A percentile compares a stretch with the other conserved stretches of the same genome.
phyloP scores from a whole-genome alignment of 2,888 invertebrate genomes.

The Amblyjoppa proteus region DNA sequence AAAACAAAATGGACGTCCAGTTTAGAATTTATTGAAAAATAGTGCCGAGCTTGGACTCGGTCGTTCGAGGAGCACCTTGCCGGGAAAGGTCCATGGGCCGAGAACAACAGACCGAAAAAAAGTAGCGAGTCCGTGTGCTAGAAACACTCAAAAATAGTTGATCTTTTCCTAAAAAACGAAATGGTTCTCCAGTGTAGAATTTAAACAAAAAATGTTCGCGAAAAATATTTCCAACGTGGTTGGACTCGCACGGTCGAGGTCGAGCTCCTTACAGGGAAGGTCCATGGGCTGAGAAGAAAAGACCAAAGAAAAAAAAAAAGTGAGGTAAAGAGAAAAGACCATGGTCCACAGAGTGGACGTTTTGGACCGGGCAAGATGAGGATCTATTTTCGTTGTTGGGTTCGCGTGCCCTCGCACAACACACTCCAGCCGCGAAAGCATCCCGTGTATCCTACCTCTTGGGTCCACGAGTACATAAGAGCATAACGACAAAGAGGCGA shows the following conservation, averaged over 20 bases:
- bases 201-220: not conserved
- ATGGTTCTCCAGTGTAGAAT: not conserved
- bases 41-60: not conserved
- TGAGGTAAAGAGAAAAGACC: conserved; percentile 11
- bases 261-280: conserved; percentile 9
- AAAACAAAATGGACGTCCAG: not conserved
- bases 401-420: conserved; percentile 30
- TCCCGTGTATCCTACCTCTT: conserved; percentile 40
- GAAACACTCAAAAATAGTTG: not conserved
- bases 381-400: conserved; percentile 60
- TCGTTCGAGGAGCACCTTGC: conserved; percentile 6
- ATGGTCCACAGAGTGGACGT: conserved; percentile 37
- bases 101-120: conserved; percentile 14
- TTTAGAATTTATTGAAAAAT: not conserved
- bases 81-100: conserved; percentile 22
- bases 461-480: conserved; percentile 31
- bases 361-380: conserved; percentile 46
- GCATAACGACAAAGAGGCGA: conserved; percentile 25
- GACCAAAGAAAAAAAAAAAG: conserved; percentile 16
- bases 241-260: conserved; percentile 20
- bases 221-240: conserved; percentile 42
- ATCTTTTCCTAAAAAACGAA: not conserved
- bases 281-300: conserved; percentile 23
- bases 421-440: conserved; percentile 25
- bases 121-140: not conserved